phyloP scores from a whole-genome alignment of 2,888 invertebrate genomes.

The Drosophila anomelani region DNA sequence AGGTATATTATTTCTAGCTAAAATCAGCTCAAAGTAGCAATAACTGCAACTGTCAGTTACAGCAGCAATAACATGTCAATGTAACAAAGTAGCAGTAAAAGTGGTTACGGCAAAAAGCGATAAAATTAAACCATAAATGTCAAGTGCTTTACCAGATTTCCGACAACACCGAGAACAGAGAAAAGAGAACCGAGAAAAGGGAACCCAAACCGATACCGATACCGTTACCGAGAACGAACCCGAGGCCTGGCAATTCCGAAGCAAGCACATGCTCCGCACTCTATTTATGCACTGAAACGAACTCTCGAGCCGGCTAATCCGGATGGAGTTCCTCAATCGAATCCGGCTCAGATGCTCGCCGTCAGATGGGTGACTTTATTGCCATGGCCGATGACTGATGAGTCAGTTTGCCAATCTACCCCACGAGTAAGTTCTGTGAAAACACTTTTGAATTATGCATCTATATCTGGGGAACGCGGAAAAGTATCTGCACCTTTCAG shows the following conservation, averaged over 20 bases:
- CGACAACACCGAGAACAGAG: background rate
- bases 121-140: conserved; percentile 38
- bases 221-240: background rate
- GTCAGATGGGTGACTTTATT: conserved; percentile 36
- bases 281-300: conserved; percentile 20
- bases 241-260: background rate
- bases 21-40: conserved; percentile 22
- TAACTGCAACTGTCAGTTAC: conserved; percentile 32
- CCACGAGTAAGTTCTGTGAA: conserved; percentile 19
- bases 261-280: conserved; percentile 18
- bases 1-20: conserved; percentile 1
- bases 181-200: background rate
- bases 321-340: conserved; percentile 5
- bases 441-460: conserved; percentile 48
- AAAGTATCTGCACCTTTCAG: conserved; percentile 30
- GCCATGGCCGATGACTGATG: conserved; percentile 29
- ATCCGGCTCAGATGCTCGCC: conserved; percentile 34
- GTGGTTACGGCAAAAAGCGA: conserved; percentile 13
- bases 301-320: conserved; percentile 1
- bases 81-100: conserved; percentile 31
- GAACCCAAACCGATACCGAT: background rate
- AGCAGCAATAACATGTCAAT: conserved; percentile 36
- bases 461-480: conserved; percentile 8
- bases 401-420: conserved; percentile 21
- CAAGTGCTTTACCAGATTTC: conserved; percentile 26